Evolutionary conservation across 2,888 invertebrate genomes (phyloP), one percentile per base, ranked within the genome.

Genomic region (Agrochola circellaris): DNA sequence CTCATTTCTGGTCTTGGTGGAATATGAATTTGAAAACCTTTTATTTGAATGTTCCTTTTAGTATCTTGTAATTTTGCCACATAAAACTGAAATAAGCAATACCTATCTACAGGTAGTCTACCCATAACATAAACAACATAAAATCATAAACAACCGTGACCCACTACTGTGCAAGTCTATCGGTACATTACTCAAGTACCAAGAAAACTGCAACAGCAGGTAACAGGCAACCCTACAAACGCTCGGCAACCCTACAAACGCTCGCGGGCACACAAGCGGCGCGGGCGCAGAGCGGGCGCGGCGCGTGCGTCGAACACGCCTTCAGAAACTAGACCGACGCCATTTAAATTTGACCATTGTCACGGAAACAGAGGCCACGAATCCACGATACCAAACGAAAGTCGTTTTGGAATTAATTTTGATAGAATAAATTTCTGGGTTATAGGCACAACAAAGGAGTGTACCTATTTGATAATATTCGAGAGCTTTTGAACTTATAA

Each of bases 261-360:
- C 92, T 88, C 85, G 91, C 91, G 91, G 92, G 89, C 91, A 90
- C 83, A 91, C 61, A 61, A 81, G 86, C 90, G 71, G 92, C 92
- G 86, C 82, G 87, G 88, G 92, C 93, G 92, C 92, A 85, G 83
- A 84, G 83, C 90, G 83, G 87, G 89, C 89, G 87, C 89, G 89
- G 92, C 93, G 93, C 93, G 93, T 93, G 94, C 93, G 90, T 89
- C 81, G 86, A 91, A 90, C 92, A 92, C 93, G 92, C 92, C 90
- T 89, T 80, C 83, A 82, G 82, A 93, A 94, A 93, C 93, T 92
- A 90, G 94, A 93, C 90, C 93, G 90, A 77, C 86, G 90, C 89
- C 88, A 90, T 93, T 93, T 90, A 92, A 93, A 93, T 94, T 93
- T 90, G 92, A 93, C 91, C 90, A 91, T 92, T 93, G 94, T 94